Evolutionary conservation across 1,140 invertebrate species (phyloP).

Genomic region (Mamestra configurata): DNA sequence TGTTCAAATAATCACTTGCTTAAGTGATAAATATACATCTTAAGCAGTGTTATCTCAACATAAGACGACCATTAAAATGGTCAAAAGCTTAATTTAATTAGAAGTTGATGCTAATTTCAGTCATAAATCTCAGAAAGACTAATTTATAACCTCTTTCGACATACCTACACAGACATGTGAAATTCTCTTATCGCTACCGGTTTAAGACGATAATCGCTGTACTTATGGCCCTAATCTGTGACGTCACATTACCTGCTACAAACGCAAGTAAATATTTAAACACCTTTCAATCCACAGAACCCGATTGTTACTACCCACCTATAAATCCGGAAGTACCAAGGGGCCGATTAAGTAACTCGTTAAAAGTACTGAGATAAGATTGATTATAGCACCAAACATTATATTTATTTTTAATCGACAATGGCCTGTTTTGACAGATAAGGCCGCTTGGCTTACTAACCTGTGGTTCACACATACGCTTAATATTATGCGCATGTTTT

Average conservation of each 20-base stretch:
- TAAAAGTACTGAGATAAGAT: constrained; percentile 40
- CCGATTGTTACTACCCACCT: background rate
- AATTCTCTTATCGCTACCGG: constrained; percentile 24
- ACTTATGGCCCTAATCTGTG: background rate
- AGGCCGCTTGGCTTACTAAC: constrained; percentile 72
- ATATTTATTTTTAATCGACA: constrained; percentile 54
- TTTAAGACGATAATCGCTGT: background rate
- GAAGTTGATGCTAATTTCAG: constrained; percentile 19
- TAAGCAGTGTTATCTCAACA: constrained; percentile 21
- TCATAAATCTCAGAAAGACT: constrained; percentile 15
- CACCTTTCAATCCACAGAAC: constrained; percentile 28
- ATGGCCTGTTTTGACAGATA: constrained; percentile 52
- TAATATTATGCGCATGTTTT: constrained; percentile 62
- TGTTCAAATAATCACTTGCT: constrained; percentile 27
- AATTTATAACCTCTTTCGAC: constrained; percentile 15
- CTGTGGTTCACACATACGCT: constrained; percentile 63
- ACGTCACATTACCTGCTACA: background rate
- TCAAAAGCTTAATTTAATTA: constrained; percentile 23
- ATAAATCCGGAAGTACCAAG: constrained; percentile 1
- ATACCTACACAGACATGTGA: constrained; percentile 10
- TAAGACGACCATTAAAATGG: constrained; percentile 23
- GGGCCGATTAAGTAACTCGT: constrained; percentile 53
- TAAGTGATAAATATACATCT: constrained; percentile 16
- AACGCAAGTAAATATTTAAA: constrained; percentile 30
- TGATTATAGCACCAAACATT: constrained; percentile 65